Evolutionary conservation across 1,140 invertebrate species (phyloP), one percentile per base, ranked within the genome.

Genomic region (Drosophila setifemur): DNA sequence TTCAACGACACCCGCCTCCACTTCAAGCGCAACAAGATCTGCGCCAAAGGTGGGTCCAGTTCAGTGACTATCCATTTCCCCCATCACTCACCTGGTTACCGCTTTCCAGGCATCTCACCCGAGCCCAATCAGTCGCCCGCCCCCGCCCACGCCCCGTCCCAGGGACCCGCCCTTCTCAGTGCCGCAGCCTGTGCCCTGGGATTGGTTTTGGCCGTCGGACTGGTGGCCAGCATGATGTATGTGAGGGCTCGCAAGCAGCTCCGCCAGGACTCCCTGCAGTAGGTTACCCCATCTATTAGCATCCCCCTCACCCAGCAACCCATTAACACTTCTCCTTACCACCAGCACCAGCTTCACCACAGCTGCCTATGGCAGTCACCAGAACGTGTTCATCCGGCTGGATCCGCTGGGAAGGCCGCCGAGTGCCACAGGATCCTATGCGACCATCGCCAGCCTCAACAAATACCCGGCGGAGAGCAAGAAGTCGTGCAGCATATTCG

Each of bases 11-110:
- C 95, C 3, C 91, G 93, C 42, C 91, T 97, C 21, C 93, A 95
- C 55, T 95, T 97, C 91, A 95, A 94, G 85, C 92, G 96, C 68
- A 96, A 96, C 91, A 97, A 97, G 91, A 95, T 96, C 73, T 97
- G 96, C 83, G 92, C 95, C 33, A 95, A 96, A 94, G 95, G 96
- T 96, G 58, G 42, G 78, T 39, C 5, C 33, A 5, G 2, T 8
- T 8, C 4, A 8, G 21, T 28, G 6, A 28, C 50, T 18, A 28
- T 14, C 19, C 25, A 25, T 21, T n/a, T n/a, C n/a, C n/a, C n/a
- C 37, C 39, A 61, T 52, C 45, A 61, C 52, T 61, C 33, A 63
- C 43, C 28, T 48, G 11, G 12, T 11, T 18, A 42, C 33, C 11
- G 14, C 16, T 47, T 25, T 18, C 9, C 53, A 90, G 89, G 89